A percentile compares a stretch with the other conserved stretches of the same genome.
These are phyloP conservation scores for Leptatherina wallacei DNA, from an alignment of 2,797 vertebrate genomes.

Conservation along the genomic window DNA sequence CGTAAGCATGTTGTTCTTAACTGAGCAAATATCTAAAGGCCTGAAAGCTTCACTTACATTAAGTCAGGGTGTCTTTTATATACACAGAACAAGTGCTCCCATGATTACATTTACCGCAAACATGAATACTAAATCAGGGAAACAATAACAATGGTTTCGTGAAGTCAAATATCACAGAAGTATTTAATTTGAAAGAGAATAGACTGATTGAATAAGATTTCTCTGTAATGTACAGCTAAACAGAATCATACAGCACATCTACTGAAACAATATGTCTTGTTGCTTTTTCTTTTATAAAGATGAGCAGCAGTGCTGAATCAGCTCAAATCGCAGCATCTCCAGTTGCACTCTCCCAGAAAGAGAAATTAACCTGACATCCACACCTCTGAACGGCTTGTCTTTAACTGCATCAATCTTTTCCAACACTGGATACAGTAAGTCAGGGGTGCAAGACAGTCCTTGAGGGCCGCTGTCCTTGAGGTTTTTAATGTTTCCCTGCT, in stretches of 20 bases:
- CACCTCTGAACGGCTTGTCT: conserved; percentile 39
- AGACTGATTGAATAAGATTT: not conserved
- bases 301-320: conserved; percentile 58
- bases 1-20: conserved; percentile 70
- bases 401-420: conserved; percentile 31
- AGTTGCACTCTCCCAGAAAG: conserved; percentile 40
- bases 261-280: conserved; percentile 25
- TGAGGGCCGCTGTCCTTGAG: no score
- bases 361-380: conserved; percentile 53
- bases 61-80: conserved; percentile 50
- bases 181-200: not conserved
- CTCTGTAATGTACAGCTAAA: not conserved
- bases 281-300: conserved; percentile 41
- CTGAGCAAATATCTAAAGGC: conserved; percentile 74
- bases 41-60: conserved; percentile 58
- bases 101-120: conserved; percentile 63
- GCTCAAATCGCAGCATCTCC: conserved; percentile 38
- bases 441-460: no score
- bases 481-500: no score
- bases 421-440: conserved; percentile 21
- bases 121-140: conserved; percentile 37
- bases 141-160: conserved; percentile 22
- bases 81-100: conserved; percentile 24
- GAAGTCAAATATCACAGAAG: conserved; percentile 6
- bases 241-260: conserved; percentile 4